Evolutionary conservation across 2,797 vertebrate species (phyloP).

Genomic region (Danio tinwini): DNA sequence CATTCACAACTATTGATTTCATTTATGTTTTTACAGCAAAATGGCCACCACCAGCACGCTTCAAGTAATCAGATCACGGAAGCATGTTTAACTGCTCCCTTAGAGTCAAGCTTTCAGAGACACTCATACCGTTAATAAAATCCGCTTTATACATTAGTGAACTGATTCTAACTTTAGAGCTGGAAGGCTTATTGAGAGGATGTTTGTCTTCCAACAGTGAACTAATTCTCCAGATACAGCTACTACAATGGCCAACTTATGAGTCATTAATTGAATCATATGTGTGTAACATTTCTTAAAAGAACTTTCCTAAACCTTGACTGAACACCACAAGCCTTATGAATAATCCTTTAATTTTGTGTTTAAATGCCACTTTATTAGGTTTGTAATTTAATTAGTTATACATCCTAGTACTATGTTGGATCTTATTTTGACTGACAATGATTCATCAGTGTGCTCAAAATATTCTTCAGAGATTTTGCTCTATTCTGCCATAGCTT

Average conservation of each 20-base stretch:
- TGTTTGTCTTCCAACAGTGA: slow-evolving; percentile 18
- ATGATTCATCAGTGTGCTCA: no score
- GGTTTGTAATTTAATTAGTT: no score
- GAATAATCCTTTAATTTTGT: neutral
- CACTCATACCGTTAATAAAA: slow-evolving; percentile 22
- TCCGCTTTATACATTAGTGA: neutral
- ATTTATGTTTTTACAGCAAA: neutral
- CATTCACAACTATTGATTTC: neutral
- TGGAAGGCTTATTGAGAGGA: slow-evolving; percentile 5
- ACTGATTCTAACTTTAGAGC: slow-evolving; percentile 28
- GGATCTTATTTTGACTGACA: no score
- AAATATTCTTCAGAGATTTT: no score
- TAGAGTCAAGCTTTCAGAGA: neutral
- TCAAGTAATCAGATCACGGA: slow-evolving; percentile 15
- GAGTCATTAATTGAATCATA: slow-evolving; percentile 25
- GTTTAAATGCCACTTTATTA: no score
- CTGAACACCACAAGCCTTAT: neutral
- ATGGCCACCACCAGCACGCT: neutral
- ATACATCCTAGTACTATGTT: no score
- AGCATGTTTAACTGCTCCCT: slow-evolving; percentile 15
- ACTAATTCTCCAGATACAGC: slow-evolving; percentile 31
- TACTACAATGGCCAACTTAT: neutral
- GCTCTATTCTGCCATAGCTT: no score
- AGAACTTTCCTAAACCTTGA: slow-evolving; percentile 9
- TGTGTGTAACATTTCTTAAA: slow-evolving; percentile 25